phyloP scores from a whole-genome alignment of 1,140 invertebrate species.

The Musca vetustissima region DNA sequence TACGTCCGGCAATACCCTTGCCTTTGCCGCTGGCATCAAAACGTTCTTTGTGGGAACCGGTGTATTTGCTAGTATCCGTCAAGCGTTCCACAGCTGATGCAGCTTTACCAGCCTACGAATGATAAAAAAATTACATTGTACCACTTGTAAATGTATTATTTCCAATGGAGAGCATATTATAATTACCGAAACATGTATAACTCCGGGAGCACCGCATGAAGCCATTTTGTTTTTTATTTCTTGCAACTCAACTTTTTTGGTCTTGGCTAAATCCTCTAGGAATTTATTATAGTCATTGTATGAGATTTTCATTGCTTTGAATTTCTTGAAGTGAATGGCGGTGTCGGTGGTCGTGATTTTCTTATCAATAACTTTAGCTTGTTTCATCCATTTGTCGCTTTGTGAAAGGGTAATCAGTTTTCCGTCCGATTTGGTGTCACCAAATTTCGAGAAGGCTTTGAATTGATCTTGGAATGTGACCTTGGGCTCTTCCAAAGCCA shows the following conservation, averaged over 20 bases:
- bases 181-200: constrained; percentile 58
- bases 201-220: constrained; percentile 73
- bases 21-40: constrained; percentile 86
- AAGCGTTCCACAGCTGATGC: constrained; percentile 80
- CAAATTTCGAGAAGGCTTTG: constrained; percentile 81
- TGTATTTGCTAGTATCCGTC: constrained; percentile 88
- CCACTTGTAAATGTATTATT: neutral
- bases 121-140: neutral
- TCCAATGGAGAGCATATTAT: neutral
- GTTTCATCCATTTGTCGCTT: constrained; percentile 94
- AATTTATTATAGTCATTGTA: constrained; percentile 80
- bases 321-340: constrained; percentile 85
- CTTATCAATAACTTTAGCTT: constrained; percentile 91
- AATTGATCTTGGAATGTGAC: constrained; percentile 59
- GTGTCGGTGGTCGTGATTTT: constrained; percentile 88
- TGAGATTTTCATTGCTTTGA: constrained; percentile 74
- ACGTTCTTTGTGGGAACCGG: constrained; percentile 85
- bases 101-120: constrained; percentile 63
- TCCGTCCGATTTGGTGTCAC: constrained; percentile 83
- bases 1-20: constrained; percentile 83
- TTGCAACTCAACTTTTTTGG: constrained; percentile 72
- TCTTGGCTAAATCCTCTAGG: constrained; percentile 77
- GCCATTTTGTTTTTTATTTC: constrained; percentile 79
- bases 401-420: constrained; percentile 84
- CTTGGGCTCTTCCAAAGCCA: constrained; percentile 49